A percentile compares a stretch with the other conserved stretches of the same genome.
These are phyloP conservation scores for Eupithecia pulchellata DNA, from an alignment of 2,888 invertebrate species.

Conservation along the genomic window DNA sequence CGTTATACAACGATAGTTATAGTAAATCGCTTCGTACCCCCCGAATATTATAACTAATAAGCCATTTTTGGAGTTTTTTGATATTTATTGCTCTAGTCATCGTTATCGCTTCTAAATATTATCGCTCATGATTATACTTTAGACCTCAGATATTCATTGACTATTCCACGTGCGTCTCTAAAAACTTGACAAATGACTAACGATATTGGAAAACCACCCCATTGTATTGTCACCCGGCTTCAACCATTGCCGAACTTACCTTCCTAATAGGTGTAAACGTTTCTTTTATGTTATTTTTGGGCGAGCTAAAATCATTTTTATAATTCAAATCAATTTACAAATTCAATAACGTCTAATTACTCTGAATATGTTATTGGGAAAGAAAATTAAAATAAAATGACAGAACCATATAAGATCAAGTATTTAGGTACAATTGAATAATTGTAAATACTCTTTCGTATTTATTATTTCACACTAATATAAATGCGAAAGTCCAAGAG, in stretches of 20 bases:
- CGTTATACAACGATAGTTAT: too few relatives aligned
- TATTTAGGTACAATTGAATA: too few relatives aligned
- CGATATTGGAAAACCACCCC: constrained; percentile 74
- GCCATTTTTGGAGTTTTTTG: neutral
- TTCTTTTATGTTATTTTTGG: neutral
- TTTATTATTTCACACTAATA: too few relatives aligned
- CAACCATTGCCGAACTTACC: constrained; percentile 49
- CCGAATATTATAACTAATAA: neutral
- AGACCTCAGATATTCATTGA: constrained; percentile 53
- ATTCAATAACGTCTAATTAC: too few relatives aligned
- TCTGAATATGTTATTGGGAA: too few relatives aligned
- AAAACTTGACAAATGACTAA: constrained; percentile 79
- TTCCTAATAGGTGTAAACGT: constrained; percentile 17
- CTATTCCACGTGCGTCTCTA: constrained; percentile 67
- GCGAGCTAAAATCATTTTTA: neutral
- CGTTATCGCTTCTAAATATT: neutral
- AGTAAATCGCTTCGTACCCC: too few relatives aligned
- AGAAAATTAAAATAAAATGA: too few relatives aligned
- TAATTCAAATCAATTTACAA: neutral
- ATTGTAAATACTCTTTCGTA: too few relatives aligned
- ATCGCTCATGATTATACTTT: constrained; percentile 31
- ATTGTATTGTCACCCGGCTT: constrained; percentile 58
- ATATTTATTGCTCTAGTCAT: neutral
- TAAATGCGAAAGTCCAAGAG: too few relatives aligned
- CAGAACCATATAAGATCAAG: too few relatives aligned